Evolutionary conservation across 2,888 invertebrate genomes (phyloP).

Genomic region (Dromius quadrimaculatus): DNA sequence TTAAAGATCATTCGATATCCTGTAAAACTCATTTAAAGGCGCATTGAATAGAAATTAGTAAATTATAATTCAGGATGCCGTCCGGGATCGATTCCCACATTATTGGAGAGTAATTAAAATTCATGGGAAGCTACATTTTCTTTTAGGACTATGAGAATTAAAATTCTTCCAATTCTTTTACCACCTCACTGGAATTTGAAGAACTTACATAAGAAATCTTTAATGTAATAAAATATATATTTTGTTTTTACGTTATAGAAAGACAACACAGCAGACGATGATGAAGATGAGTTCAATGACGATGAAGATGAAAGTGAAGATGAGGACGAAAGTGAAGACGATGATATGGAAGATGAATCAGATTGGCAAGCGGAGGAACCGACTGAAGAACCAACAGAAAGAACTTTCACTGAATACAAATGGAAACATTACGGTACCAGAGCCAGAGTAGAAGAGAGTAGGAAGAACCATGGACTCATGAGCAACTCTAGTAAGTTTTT

Average conservation of each 20-base stretch:
- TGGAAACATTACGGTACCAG: slow-evolving; percentile 64
- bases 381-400: slow-evolving; percentile 57
- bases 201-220: no score
- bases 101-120: no score
- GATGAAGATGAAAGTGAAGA: slow-evolving; percentile 59
- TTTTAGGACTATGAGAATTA: no score
- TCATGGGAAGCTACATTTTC: no score
- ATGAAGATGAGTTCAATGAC: slow-evolving; percentile 64
- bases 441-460: slow-evolving; percentile 61
- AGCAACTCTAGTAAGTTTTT: slow-evolving; percentile 58
- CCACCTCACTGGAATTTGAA: no score
- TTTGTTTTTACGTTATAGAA: slow-evolving; percentile 1
- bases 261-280: slow-evolving; percentile 58
- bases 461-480: slow-evolving; percentile 59
- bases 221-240: slow-evolving; percentile 3
- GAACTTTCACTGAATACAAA: slow-evolving; percentile 62
- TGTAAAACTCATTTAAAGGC: no score
- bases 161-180: no score
- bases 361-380: slow-evolving; percentile 62
- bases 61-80: no score
- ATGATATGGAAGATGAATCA: slow-evolving; percentile 57
- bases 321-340: slow-evolving; percentile 63
- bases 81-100: no score
- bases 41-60: no score
- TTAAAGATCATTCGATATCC: no score